Base-by-base conservation (phyloP, 2,888 invertebrate species). In the Calameuta idolon region DNA sequence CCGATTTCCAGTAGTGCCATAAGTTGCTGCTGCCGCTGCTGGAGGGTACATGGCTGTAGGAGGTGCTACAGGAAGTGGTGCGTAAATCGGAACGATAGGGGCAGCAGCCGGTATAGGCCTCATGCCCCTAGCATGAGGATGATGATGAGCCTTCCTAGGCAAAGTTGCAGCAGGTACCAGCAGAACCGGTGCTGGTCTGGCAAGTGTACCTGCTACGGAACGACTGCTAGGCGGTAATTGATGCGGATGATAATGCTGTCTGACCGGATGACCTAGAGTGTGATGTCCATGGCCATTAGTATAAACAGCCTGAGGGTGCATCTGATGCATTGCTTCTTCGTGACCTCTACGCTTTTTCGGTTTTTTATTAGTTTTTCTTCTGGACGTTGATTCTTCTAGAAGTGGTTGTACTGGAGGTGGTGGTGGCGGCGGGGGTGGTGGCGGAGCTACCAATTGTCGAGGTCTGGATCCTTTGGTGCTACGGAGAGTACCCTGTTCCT, bases 391-490 rank as follows among this genome's bases (percentile, higher is more conserved):
- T 79, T 92, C 89, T 55, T 91, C 86, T 83, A 85, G 83, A 9
- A 90, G 81, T 0, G 90, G 89, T 77, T 90, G 89, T 35, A 86
- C 79, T 1, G 88, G 93, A 0, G 93, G 92, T 71, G 93, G 90
- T 79, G 94, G 88, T 15, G 94, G 92, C 85, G 94, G 93, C 0
- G 93, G 93, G 0, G 90, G 94, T 0, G 95, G 94, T 12, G 96
- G 95, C 55, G 97, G 97, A 12, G 97, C 96, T 74, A 96, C 96
- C 83, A 97, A 95, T 92, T 97, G 97, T 2, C 98, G 94, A 0
- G 97, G 97, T 74, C 97, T 93, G 37, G 95, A 91, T 1, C 93
- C 92, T 37, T 92, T 90, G 34, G 92, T 92, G 81, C 93, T 93
- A 74, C 93, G 90, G 76, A 93, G 87, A 0, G 93, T 93, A 68